Base-by-base conservation (phyloP, 1,140 invertebrate genomes). In the Doryteuthis pealeii region DNA sequence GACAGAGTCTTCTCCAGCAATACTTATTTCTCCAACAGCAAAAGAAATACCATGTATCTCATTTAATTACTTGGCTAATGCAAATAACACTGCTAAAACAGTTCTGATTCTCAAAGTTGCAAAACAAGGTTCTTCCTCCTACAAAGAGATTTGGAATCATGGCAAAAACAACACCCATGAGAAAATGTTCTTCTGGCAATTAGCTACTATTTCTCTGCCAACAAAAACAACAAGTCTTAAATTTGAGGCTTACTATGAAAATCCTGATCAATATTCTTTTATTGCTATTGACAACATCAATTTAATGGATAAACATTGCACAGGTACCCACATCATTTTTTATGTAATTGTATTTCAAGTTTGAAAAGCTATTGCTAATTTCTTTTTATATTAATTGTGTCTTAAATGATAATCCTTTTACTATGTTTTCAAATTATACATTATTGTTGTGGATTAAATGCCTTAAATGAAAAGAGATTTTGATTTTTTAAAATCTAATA, bases 241-340 rank as follows among this genome's bases (percentile, higher is more conserved):
- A 18, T 62, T 62, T 62, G 54, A 62, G 54, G 54, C 12, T 4
- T 62, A 62, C 26, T 62, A 62, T 28, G 26, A n/a, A 28, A 62
- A 62, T 62, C 54, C 54, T n/a, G 1, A 62, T 8, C 5, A 4
- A 0, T 5, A 22, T n/a, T 62, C 54, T 28, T 62, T 62, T 22
- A 62, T 62, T n/a, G 26, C 54, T 18, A 22, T 62, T 15, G 54
- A 62, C 26, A 28, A 22, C 26, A 18, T 62, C 26, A 22, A 62
- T 14, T 0, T 6, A 14, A 22, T n/a, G 26, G 18, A 28, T 22
- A 18, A 62, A 62, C 10, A 62, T 28, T 62, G 54, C 18, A 62
- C 18, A 62, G 22, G 54, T 62, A 62, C 1, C 5, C 6, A 62
- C 84, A 5, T 40, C 10, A 40, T 10, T 40, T 40, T 40, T 3